Percentiles rank a stretch among this genome's conserved stretches.
phyloP scores from a whole-genome alignment of 1,140 invertebrate genomes.

The Panonychus citri region DNA sequence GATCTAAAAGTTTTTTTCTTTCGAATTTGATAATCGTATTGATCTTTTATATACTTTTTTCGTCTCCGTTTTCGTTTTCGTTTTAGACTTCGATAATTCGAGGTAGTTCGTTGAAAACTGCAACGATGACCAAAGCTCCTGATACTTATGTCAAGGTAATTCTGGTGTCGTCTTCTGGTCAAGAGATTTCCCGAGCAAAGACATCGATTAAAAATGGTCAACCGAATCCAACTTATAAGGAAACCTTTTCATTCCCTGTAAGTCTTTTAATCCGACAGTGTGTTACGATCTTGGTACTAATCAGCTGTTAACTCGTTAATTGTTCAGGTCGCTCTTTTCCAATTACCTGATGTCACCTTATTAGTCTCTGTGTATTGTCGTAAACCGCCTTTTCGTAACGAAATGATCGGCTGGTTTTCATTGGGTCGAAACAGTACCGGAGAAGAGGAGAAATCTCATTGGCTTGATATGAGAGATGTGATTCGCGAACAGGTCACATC shows the following conservation, averaged over 20 bases:
- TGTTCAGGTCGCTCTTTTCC: constrained; percentile 43
- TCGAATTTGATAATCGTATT: not conserved
- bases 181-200: constrained; percentile 74
- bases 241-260: constrained; percentile 86
- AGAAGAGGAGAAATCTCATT: constrained; percentile 72
- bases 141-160: constrained; percentile 82
- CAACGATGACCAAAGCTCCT: constrained; percentile 26
- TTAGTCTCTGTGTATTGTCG: constrained; percentile 80
- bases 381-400: constrained; percentile 73
- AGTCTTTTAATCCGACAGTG: constrained; percentile 9
- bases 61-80: not conserved
- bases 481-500: constrained; percentile 41
- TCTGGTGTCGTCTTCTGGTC: constrained; percentile 66
- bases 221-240: constrained; percentile 80
- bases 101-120: constrained; percentile 62
- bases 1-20: not conserved
- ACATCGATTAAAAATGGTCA: constrained; percentile 67
- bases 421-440: constrained; percentile 71
- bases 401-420: constrained; percentile 89
- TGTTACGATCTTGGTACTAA: constrained; percentile 42
- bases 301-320: constrained; percentile 20
- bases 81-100: not conserved
- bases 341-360: constrained; percentile 78
- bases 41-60: not conserved
- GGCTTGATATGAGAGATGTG: constrained; percentile 62